Base-by-base conservation (phyloP, 1,140 invertebrate species). In the Meloidogyne floridensis region DNA sequence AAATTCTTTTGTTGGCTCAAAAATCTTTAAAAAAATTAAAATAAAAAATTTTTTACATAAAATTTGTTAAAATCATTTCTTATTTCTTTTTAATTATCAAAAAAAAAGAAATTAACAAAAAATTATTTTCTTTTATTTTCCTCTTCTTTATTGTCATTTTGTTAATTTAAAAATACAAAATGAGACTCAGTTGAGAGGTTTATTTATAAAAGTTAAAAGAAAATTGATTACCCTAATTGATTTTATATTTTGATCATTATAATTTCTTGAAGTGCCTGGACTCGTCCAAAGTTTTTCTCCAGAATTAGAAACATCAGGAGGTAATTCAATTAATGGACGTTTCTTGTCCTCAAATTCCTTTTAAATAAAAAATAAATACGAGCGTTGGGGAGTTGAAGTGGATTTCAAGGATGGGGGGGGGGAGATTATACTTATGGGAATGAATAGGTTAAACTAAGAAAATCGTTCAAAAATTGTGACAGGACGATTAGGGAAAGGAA, bases 1-100 rank as follows among this genome's bases (percentile, higher is more conserved):
- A n/a, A 84, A 75, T 20, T 83, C 82, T 69, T 78, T 75, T n/a
- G 42, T 83, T 8, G 82, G 82, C 4, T 83, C 82, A n/a, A 83
- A 51, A 51, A 83, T 83, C 82, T 83, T 43, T 72, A 75, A 51
- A 77, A 83, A 8, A 18, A 32, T 54, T 3, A 47, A 6, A 72
- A 43, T 59, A 15, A 15, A 56, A 18, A 77, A 9, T 3, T 5
- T 53, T 13, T 13, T 43, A 54, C 9, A 10, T 13, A 10, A 42
- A 42, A 74, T 18, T 15, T 54, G 72, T 54, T 5, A 74, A 4
- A 47, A 20, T 47, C 20, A n/a, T 74, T 74, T 15, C 2, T 54
- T 11, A 10, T 54, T 54, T 7, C 72, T 8, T 18, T 15, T 15
- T 32, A 47, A 6, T 51, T 11, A 13, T 15, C 0, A 10, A 15